Conservation (phyloP, 1,140 invertebrate species). For the Anastrepha obliqua region DNA sequence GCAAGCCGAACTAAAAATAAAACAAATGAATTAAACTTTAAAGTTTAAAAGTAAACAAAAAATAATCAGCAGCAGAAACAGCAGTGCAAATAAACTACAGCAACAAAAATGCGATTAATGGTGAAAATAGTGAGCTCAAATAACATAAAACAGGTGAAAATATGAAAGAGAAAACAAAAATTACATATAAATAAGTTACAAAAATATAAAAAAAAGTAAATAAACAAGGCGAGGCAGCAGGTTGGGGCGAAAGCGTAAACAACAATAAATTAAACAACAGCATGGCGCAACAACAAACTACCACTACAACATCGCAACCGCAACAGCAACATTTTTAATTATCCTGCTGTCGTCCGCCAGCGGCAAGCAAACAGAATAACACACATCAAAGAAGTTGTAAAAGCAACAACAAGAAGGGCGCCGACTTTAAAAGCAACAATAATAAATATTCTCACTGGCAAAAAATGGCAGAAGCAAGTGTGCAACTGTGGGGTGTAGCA, state of each 20-base stretch:
- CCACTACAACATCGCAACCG: background rate
- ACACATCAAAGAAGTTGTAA: background rate
- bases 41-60: background rate
- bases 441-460: background rate
- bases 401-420: background rate
- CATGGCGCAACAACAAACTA: background rate
- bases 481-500: background rate
- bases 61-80: background rate
- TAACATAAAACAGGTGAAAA: background rate
- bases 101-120: background rate
- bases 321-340: conserved; percentile 49
- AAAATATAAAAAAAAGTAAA: background rate
- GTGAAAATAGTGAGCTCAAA: background rate
- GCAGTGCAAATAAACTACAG: background rate
- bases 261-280: conserved; percentile 39
- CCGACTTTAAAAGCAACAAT: background rate
- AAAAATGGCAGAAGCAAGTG: background rate
- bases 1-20: background rate
- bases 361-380: conserved; percentile 6
- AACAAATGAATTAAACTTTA: background rate
- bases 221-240: background rate
- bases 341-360: conserved; percentile 41
- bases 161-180: background rate
- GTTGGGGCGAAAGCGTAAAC: background rate
- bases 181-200: no score